A percentile compares a stretch with the other conserved stretches of the same genome.
phyloP scores from a whole-genome alignment of 35 echinoderm and acorn worm genomes.

The Apostichopus japonicus region DNA sequence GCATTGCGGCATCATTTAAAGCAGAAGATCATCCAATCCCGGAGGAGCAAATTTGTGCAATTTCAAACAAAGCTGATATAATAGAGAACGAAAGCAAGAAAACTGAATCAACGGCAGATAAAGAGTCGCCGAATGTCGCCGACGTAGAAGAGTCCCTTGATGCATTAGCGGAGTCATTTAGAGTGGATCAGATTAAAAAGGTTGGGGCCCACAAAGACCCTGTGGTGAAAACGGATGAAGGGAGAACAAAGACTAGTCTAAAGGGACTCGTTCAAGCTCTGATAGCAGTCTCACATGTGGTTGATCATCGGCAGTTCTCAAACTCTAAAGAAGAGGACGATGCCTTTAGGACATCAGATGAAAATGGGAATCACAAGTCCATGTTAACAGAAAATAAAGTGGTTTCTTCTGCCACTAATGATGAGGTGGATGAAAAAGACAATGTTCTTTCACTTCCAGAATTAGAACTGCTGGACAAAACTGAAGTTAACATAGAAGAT shows the following conservation, averaged over 20 bases:
- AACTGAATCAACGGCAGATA: background rate
- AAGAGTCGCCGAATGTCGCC: background rate
- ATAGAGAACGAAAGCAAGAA: background rate
- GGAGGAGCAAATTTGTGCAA: background rate
- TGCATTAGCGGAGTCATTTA: constrained; percentile 25
- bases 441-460: background rate
- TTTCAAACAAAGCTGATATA: background rate
- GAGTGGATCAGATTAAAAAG: background rate
- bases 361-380: constrained; percentile 7
- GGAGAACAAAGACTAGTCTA: background rate
- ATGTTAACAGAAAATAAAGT: background rate
- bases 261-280: constrained; percentile 21
- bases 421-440: background rate
- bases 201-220: background rate
- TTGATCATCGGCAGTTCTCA: constrained; percentile 5
- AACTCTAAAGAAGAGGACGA: background rate
- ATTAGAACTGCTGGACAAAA: too few relatives aligned
- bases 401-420: background rate
- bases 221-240: background rate
- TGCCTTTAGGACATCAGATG: background rate
- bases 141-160: constrained; percentile 11
- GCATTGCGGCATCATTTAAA: constrained; percentile 45
- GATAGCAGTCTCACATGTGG: constrained; percentile 13
- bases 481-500: too few relatives aligned
- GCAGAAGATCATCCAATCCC: background rate